Evolutionary conservation across 2,888 invertebrate species (phyloP), one percentile per base, ranked within the genome.

Genomic region (Gymnoscelis rufifasciata): DNA sequence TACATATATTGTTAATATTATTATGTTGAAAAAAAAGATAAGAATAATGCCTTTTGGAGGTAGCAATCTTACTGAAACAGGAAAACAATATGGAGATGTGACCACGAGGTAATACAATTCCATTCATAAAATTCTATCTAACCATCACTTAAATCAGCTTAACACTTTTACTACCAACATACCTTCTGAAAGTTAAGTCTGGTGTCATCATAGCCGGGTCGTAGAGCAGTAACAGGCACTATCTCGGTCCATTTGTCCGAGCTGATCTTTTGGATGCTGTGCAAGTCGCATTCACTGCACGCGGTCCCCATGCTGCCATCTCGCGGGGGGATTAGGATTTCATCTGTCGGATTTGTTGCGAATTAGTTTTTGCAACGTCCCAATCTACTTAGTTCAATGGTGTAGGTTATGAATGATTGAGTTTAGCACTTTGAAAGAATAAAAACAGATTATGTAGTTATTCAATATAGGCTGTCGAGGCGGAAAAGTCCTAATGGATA

Each of bases 201-300:
- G 0, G 90, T 90, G n/a, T 89, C 89, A 44, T 86, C 80, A 62
- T 90, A 89, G 7, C 92, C 92, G 0, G 91, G 81, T 41, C 77
- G 70, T 8, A 92, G 72, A 19, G 76, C 70, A 6, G 89, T 89
- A 68, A 86, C 78, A 1, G 90, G 89, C 5, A 91, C 84, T 43
- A 92, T 77, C 59, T 89, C 89, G 49, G 83, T 78, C 92, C 92
- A 92, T 60, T 83, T 74, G 71, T 91, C 78, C 26, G 88, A 77
- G 33, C 80, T 71, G 36, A 91, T 65, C 48, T 66, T 57, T 31
- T 74, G 71, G 41, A 90, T 77, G 68, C 80, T 73, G 55, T 80
- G 66, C 51, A 90, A 62, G 49, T 89, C 84, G 46, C 77, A 72
- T 43, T 76, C 71, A 33, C 68, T 75, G 54, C 90, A 89, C 7